Percentiles rank a stretch among this genome's conserved stretches.
These are phyloP conservation scores for Atractosteus spatula DNA, from an alignment of 2,113 vertebrate genomes.

Conservation along the genomic window DNA sequence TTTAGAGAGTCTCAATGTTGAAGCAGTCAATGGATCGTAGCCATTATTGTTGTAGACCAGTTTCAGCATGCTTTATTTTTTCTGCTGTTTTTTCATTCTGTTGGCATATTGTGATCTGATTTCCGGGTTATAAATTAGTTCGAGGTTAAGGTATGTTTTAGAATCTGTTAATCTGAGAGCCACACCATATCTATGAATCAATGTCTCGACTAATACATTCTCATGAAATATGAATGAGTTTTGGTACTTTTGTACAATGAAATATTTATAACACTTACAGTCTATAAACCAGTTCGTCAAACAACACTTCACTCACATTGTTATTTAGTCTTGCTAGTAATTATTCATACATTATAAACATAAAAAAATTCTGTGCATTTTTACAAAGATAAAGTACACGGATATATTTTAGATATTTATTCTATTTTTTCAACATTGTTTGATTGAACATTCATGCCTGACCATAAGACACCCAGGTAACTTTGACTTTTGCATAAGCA, in stretches of 20 bases:
- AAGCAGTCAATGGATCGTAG: too few species aligned
- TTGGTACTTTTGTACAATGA: neutral
- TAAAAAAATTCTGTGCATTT: neutral
- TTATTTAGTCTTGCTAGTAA: conserved; percentile 2
- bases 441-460: too few species aligned
- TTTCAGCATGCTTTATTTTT: neutral
- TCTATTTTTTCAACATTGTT: too few species aligned
- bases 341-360: neutral
- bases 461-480: too few species aligned
- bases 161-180: neutral
- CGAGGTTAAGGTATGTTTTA: neutral
- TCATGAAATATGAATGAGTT: conserved; percentile 5
- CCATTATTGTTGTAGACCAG: neutral
- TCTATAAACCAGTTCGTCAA: neutral
- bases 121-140: neutral
- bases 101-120: neutral
- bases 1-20: neutral
- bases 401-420: too few species aligned
- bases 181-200: neutral
- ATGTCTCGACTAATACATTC: neutral
- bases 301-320: neutral
- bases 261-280: conserved; percentile 11
- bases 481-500: too few species aligned
- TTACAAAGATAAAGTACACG: neutral
- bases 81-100: neutral